Evolutionary conservation across 2,113 vertebrate species (phyloP).

Genomic region (Chloropsis hardwickii): DNA sequence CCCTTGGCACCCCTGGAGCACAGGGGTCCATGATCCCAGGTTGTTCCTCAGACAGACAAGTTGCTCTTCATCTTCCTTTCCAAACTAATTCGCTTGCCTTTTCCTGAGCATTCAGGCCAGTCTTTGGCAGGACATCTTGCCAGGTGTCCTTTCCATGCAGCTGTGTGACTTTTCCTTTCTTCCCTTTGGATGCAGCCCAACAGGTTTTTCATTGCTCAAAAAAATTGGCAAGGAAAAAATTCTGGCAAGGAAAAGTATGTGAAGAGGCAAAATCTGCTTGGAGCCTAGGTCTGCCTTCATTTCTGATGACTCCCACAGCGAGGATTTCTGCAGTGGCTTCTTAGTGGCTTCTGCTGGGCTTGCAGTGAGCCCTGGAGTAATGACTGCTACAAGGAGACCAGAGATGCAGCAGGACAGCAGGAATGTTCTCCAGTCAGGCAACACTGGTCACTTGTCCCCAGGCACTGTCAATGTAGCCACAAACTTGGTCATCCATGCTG

Average conservation of each 20-base stretch:
- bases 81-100: background rate
- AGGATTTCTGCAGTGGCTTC: background rate
- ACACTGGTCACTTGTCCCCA: background rate
- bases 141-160: background rate
- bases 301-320: rapidly evolving
- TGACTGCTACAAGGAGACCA: background rate
- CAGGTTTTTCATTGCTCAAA: background rate
- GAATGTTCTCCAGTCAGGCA: background rate
- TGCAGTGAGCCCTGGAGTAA: background rate
- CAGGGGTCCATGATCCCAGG: background rate
- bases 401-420: background rate
- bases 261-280: background rate
- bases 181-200: background rate
- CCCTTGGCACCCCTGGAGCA: rapidly evolving
- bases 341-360: background rate
- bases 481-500: background rate
- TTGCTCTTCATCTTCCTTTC: background rate
- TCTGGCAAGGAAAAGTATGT: background rate
- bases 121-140: background rate
- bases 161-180: background rate
- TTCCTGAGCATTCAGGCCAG: background rate
- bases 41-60: background rate
- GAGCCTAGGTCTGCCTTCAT: background rate
- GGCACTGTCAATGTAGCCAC: background rate
- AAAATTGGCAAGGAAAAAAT: background rate